phyloP scores from a whole-genome alignment of 1,140 invertebrate species.

The Brachionus manjavacas region DNA sequence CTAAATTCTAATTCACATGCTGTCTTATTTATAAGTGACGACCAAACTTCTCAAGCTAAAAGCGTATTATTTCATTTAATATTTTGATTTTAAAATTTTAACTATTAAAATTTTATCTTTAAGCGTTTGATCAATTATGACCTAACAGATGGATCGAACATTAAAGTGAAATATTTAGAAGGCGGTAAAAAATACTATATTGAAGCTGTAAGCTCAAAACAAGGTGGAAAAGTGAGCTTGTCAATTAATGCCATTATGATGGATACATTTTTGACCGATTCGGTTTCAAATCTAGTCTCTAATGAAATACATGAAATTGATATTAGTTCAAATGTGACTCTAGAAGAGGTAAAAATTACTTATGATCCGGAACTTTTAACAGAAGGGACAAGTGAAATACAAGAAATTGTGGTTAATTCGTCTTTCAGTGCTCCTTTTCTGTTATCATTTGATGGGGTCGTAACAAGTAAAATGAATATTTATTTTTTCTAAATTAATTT shows the following conservation, averaged over 20 bases:
- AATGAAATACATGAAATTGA: constrained; percentile 38
- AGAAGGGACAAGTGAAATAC: neutral
- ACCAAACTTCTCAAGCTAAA: neutral
- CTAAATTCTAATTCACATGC: neutral
- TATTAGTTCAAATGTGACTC: neutral
- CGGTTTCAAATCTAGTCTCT: neutral
- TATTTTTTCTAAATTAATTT: neutral
- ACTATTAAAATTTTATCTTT: neutral
- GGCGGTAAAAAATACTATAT: neutral
- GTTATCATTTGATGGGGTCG: constrained; percentile 1
- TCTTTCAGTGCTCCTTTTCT: neutral
- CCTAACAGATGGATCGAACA: neutral
- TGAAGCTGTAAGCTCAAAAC: neutral
- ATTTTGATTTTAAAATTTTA: neutral
- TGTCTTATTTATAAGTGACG: neutral
- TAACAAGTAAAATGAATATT: neutral
- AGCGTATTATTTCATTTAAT: neutral
- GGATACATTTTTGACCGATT: constrained; percentile 28
- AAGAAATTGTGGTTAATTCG: constrained; percentile 8
- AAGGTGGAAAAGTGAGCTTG: neutral
- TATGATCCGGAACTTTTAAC: neutral
- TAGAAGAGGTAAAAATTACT: neutral
- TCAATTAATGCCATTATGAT: constrained; percentile 23
- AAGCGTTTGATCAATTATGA: neutral
- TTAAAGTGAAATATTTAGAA: neutral